Evolutionary conservation across 2,888 invertebrate species (phyloP), one percentile per base, ranked within the genome.

Genomic region (Eupithecia inturbata): DNA sequence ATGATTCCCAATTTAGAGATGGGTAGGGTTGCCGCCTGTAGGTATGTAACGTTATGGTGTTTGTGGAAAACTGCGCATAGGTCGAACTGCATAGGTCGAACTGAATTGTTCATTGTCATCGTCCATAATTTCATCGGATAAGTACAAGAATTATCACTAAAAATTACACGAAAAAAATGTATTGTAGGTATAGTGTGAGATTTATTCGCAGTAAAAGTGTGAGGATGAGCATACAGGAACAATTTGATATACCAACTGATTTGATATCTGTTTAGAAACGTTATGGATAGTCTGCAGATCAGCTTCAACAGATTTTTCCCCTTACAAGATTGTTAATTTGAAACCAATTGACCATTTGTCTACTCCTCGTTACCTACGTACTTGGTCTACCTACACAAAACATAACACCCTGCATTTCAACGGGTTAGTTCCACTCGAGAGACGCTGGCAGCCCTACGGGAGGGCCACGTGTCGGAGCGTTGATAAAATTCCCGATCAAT

Each of bases 1-100:
- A 75, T 75, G 70, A 73, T 68, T 68, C 64, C 70, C 70, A 75
- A 75, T 75, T 75, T 71, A 75, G 45, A 28, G 57, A 9, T 45
- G 70, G 41, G 5, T n/a, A 76, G 73, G 73, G 76, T 14, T 73
- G 73, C 0, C 41, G 1, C 26, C 7, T 41, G 33, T 28, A 10
- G 1, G 10, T 36, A 36, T 53, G 67, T 49, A 3, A 62, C 33
- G 49, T 22, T 64, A 69, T 66, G 71, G 66, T 1, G 69, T 19
- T n/a, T 31, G 12, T 49, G 16, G 39, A 31, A 28, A 64, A 71
- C 36, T 62, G 49, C 49, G 49, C 1, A 19, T 31, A 31, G 31
- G 31, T 31, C 5, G 31, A 31, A 31, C 31, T 31, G 36, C 36
- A 31, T 31, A 41, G 5, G 41, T 19, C 41, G 4, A 49, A 49